Evolutionary conservation across 1,140 invertebrate genomes (phyloP), one percentile per base, ranked within the genome.

Genomic region (Drosophila obscura): DNA sequence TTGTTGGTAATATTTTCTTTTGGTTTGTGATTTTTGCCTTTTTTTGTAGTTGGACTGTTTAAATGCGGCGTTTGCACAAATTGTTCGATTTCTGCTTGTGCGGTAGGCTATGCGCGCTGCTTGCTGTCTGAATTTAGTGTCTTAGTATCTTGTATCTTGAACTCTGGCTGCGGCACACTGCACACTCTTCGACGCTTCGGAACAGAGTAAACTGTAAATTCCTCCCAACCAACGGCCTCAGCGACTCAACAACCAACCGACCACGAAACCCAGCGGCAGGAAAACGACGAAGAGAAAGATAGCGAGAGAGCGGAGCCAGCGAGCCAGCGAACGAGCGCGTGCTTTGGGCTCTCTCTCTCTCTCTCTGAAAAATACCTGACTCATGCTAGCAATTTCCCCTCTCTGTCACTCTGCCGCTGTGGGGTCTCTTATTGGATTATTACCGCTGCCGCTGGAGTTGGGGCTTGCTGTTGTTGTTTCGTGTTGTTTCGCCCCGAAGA

Each of bases 371-470:
- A 39, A 39, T 39, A 39, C 35, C 35, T 39, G 35, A 39, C 35
- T 39, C 35, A 39, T 39, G 11, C 35, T 39, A 15, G 31, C 11
- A 11, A 3, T 9, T 28, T 43, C 22, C 58, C 26, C 28, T 46
- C 28, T 24, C 51, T 46, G 43, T 60, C 46, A 24, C 49, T 56
- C 45, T 45, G 8, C 6, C 31, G 31, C 57, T 57, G 45, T 63
- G 39, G 35, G 35, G 35, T 26, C 39, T 16, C 73, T 48, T 82
- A 82, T 82, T 82, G 80, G 79, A 62, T 56, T 81, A 63, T 62
- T 55, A 48, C 43, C 48, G 43, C 65, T 75, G 79, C 35, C 45
- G 49, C 65, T 82, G 79, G 80, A 82, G 80, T 79, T 78, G 15
- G 35, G 26, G 26, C 19, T 16, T 56, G 16, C 51, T 24, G 22